Evolutionary conservation across 2,797 vertebrate genomes (phyloP).

Genomic region (Helicolenus hilgendorfi): DNA sequence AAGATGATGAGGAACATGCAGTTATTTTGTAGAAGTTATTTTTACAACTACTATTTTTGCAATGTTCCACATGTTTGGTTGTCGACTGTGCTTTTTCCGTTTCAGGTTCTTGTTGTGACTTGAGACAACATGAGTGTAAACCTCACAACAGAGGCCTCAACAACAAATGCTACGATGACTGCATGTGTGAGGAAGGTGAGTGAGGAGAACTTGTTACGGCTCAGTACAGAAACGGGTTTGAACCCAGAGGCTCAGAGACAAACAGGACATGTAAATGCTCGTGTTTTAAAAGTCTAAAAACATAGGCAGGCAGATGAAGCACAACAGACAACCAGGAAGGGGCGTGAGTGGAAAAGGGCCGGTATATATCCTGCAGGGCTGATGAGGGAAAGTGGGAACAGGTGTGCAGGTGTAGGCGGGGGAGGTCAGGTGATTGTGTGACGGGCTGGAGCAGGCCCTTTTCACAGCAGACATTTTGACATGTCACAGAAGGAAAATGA

Average conservation of each 20-base stretch:
- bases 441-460: not conserved
- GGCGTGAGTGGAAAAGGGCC: not conserved
- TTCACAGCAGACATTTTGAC: not conserved
- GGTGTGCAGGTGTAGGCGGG: not conserved
- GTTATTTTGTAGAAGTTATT: too few species aligned
- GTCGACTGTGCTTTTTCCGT: not conserved
- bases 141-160: slow-evolving; percentile 97
- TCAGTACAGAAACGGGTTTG: not conserved
- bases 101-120: slow-evolving; percentile 96
- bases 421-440: not conserved
- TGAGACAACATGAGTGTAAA: slow-evolving; percentile 95
- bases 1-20: not conserved
- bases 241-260: not conserved
- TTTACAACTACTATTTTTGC: not conserved
- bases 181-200: slow-evolving; percentile 98
- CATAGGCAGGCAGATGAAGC: not conserved
- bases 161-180: slow-evolving; percentile 99
- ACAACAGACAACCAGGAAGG: too few species aligned
- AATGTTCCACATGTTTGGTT: not conserved
- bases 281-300: not conserved
- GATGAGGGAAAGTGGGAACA: not conserved
- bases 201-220: not conserved
- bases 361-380: not conserved
- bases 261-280: not conserved
- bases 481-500: not conserved